Conservation (phyloP, 1,140 invertebrate genomes). For the Globodera ellingtonae region DNA sequence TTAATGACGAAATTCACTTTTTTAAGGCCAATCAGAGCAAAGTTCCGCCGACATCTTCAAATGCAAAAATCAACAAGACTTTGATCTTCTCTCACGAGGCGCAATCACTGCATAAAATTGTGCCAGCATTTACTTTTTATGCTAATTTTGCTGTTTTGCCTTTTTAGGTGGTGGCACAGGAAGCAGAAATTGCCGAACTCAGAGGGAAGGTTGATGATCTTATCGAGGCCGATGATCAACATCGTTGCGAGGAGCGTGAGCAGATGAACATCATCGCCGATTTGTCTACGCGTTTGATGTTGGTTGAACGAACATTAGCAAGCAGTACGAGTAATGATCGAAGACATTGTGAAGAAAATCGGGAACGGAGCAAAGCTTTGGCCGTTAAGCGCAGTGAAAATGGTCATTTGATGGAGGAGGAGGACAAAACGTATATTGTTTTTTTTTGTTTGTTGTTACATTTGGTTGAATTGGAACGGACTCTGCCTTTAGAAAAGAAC, state of each 20-base stretch:
- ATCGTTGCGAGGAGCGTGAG: conserved; percentile 11
- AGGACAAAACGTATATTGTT: neutral
- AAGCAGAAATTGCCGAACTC: conserved; percentile 16
- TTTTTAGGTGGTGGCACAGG: conserved; percentile 14
- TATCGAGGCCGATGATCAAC: neutral
- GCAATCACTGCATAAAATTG: conserved; percentile 26
- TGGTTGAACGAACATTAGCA: neutral
- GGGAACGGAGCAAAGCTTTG: neutral
- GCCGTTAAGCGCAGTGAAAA: neutral
- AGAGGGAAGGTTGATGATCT: conserved; percentile 10
- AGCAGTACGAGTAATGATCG: neutral
- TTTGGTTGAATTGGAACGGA: neutral
- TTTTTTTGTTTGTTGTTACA: neutral
- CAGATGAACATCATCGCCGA: conserved; percentile 13
- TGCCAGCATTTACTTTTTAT: neutral
- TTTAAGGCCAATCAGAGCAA: conserved; percentile 17
- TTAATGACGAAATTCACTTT: neutral
- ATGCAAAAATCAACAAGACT: conserved; percentile 6
- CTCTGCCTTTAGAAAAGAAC: neutral
- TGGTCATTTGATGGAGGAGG: neutral
- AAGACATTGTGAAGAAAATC: neutral
- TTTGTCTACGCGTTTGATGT: neutral
- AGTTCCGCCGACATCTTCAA: neutral
- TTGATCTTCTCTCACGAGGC: conserved; percentile 26
- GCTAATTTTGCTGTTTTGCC: neutral